A percentile compares a stretch with the other conserved stretches of the same genome.
Evolutionary conservation across 1,140 invertebrate genomes (phyloP).

Genomic region (Hesperophylax magnus): DNA sequence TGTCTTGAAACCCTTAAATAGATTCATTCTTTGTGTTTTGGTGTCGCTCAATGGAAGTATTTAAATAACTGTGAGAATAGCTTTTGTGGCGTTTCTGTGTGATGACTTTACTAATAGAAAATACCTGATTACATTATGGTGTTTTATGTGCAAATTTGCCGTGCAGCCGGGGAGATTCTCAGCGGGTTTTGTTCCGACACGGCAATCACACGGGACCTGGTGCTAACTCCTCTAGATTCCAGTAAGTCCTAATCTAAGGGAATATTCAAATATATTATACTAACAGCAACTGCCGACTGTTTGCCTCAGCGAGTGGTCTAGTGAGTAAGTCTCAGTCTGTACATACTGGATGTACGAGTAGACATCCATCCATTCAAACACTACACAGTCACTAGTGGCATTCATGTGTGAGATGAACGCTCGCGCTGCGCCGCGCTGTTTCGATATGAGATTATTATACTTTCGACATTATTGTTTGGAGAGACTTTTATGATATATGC

Average conservation of each 20-base stretch:
- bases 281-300: conserved; percentile 2
- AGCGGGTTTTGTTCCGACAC: conserved; percentile 80
- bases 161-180: conserved; percentile 76
- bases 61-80: conserved; percentile 2
- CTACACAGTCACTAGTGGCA: background rate
- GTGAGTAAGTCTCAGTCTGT: no score
- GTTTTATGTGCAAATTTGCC: conserved; percentile 45
- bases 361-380: background rate
- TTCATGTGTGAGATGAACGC: background rate
- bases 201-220: conserved; percentile 78
- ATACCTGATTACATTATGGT: conserved; percentile 17
- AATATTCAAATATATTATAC: conserved; percentile 32
- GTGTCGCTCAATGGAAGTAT: conserved; percentile 21
- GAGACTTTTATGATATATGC: no score
- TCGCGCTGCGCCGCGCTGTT: no score
- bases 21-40: background rate
- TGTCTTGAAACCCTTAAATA: conserved; percentile 5
- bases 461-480: no score
- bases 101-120: background rate
- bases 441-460: no score
- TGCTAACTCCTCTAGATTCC: conserved; percentile 72
- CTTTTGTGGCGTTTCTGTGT: conserved; percentile 22
- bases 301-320: background rate
- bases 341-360: background rate
- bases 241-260: conserved; percentile 60